Base-by-base conservation (phyloP, 2,888 invertebrate genomes). In the Phengaris alcon region DNA sequence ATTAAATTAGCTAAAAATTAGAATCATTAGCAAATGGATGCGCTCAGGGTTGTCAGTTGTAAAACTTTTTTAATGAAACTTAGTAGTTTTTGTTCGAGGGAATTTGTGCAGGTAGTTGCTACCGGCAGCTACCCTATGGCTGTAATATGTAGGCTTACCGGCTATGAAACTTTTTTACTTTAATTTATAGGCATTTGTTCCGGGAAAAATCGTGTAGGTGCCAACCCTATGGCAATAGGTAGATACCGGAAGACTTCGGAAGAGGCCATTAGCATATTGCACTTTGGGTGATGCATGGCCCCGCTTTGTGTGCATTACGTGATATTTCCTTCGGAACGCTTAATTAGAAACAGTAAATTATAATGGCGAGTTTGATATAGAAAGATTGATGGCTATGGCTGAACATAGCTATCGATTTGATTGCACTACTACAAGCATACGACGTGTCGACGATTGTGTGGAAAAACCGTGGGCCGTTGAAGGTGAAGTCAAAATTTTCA, bases 231-330 rank as follows among this genome's bases (percentile, higher is more conserved):
- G 35, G 35, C 64, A 64, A 68, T 54, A 52, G 76, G 72, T 68
- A 76, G 74, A 69, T 59, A 48, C 54, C 48, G 75, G 75, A 64
- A 77, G 72, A 74, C 69, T 75, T 72, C 69, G 68, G 72, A 73
- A 76, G 77, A 77, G 64, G 77, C 77, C 79, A 80, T 80, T 79
- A 79, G 78, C 79, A 79, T 79, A 79, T 79, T 79, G 79, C 79
- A 79, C 78, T 77, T 74, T 74, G 44, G 22, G 46, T 59, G 51
- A 70, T 51, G 72, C 51, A 72, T 52, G 51, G 52, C 54, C 12
- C 15, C 72, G 72, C 70, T 75, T 70, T 70, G 75, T 75, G 69
- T 70, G 75, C 75, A 57, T 46, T 52, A 52, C 68, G 54, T 51
- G 75, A 75, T 46, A 75, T 70, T 75, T 75, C 69, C 75, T 70